Base-by-base conservation (phyloP, 92 coral and sea anemone genomes). In the Phymanthus crucifer region DNA sequence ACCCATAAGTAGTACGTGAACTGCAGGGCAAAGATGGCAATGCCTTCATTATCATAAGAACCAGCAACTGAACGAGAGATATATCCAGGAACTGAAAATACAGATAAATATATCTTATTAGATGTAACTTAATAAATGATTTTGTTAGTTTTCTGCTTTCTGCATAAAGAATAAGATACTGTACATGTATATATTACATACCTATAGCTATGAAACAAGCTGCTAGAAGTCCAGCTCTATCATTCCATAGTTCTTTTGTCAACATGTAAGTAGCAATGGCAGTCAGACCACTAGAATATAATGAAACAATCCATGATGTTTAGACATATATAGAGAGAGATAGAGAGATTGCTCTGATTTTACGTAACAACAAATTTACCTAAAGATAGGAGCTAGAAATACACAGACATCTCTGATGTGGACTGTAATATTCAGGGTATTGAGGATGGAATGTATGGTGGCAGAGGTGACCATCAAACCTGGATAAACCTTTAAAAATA, bases 51-150 rank as follows among this genome's bases (percentile, higher is more conserved):
- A 80, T 95, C 99, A 83, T 95, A 95, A 0, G 99, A 95, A 29
- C 99, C 99, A 40, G 99, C 99, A 67, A 95, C 99, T 40, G 99
- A 95, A 32, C 99, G 97, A n/a, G 99, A 95, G 77, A 95, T 95
- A 76, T 95, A 95, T 17, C 99, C 99, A 43, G 99, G 99, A 68
- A 94, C 99, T 95, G 82, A 14, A 83, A 77, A 68, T 21, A 27
- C 64, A 75, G n/a, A n/a, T n/a, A n/a, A n/a, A n/a, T n/a, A n/a
- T n/a, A n/a, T n/a, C n/a, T n/a, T n/a, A n/a, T n/a, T n/a, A n/a
- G n/a, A n/a, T n/a, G n/a, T n/a, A n/a, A n/a, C n/a, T n/a, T n/a
- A n/a, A n/a, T n/a, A n/a, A n/a, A n/a, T n/a, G n/a, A n/a, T n/a
- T n/a, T n/a, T n/a, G n/a, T n/a, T n/a, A n/a, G n/a, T n/a, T n/a